Evolutionary conservation across 2,797 vertebrate species (phyloP).

Genomic region (Enteromius unitaeniatus): DNA sequence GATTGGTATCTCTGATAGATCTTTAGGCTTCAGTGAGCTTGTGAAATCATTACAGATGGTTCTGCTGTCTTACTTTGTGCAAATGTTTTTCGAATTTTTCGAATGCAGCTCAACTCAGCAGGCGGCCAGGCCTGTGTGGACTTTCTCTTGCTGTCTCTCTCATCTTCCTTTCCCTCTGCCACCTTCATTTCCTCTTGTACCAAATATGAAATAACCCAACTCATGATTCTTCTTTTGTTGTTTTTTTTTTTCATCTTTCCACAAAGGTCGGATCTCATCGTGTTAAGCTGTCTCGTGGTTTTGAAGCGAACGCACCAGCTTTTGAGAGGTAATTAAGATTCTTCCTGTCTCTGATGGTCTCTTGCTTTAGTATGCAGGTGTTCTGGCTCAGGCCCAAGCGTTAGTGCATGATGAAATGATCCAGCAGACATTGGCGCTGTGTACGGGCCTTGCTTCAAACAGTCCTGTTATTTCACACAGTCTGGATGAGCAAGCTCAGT

Average conservation of each 20-base stretch:
- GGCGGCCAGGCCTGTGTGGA: conserved; percentile 7
- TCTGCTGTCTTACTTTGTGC: not conserved
- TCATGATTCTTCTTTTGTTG: not conserved
- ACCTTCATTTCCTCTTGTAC: not conserved
- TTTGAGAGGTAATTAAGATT: conserved; percentile 90
- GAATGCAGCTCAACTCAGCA: not conserved
- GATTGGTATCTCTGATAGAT: not conserved
- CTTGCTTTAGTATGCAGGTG: conserved; percentile 31
- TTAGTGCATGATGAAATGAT: not conserved
- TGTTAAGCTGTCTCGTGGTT: conserved; percentile 96
- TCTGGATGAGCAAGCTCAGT: not conserved
- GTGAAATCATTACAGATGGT: not conserved
- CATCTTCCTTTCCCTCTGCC: conserved; percentile 50
- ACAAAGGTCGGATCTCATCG: conserved; percentile 95
- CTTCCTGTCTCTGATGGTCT: conserved; percentile 29
- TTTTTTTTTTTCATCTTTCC: conserved; percentile 6
- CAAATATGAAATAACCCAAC: not conserved
- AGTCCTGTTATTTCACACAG: conserved; percentile 13
- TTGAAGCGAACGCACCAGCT: conserved; percentile 96
- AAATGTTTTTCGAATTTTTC: conserved; percentile 22
- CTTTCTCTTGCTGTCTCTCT: conserved; percentile 19
- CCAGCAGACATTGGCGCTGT: not conserved
- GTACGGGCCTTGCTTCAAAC: not conserved
- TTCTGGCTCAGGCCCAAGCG: conserved; percentile 45
- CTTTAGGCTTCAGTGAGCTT: conserved; percentile 11